Percentiles rank a stretch among this genome's conserved stretches.
Evolutionary conservation across 2,113 vertebrate species (phyloP).

Genomic region (Sturnus vulgaris): DNA sequence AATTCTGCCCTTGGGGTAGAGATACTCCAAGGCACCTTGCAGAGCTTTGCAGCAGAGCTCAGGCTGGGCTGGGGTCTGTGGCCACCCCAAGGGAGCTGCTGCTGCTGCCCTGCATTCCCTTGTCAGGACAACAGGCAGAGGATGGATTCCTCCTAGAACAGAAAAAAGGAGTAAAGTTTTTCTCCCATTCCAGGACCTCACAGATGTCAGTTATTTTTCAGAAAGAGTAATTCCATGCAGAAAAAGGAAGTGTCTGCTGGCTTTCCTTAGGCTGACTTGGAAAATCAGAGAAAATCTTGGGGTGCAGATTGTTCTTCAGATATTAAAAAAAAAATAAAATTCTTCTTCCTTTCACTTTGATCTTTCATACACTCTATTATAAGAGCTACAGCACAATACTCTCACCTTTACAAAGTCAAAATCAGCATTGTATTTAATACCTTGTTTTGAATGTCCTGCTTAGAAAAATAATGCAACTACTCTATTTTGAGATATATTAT

Average conservation of each 20-base stretch:
- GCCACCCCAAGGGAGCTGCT: background rate
- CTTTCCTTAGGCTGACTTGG: background rate
- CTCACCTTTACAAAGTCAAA: background rate
- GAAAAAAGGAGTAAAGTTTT: background rate
- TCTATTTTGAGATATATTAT: background rate
- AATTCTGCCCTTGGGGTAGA: background rate
- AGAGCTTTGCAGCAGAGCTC: background rate
- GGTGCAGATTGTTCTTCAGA: background rate
- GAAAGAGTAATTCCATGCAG: background rate
- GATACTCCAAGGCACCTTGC: background rate
- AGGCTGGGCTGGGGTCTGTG: background rate
- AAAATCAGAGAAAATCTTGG: background rate
- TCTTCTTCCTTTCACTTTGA: background rate
- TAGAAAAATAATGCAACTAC: background rate
- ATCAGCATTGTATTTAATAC: slow-evolving; percentile 23
- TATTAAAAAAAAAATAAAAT: background rate
- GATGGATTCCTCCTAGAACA: background rate
- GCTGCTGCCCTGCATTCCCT: background rate
- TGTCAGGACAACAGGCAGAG: background rate
- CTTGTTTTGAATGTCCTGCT: background rate
- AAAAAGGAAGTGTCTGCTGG: background rate
- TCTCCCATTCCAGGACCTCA: background rate
- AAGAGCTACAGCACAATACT: background rate
- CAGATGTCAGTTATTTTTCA: background rate
- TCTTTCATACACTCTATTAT: background rate